Base-by-base conservation (phyloP, 2,113 vertebrate genomes). In the Eonycteris spelaea region DNA sequence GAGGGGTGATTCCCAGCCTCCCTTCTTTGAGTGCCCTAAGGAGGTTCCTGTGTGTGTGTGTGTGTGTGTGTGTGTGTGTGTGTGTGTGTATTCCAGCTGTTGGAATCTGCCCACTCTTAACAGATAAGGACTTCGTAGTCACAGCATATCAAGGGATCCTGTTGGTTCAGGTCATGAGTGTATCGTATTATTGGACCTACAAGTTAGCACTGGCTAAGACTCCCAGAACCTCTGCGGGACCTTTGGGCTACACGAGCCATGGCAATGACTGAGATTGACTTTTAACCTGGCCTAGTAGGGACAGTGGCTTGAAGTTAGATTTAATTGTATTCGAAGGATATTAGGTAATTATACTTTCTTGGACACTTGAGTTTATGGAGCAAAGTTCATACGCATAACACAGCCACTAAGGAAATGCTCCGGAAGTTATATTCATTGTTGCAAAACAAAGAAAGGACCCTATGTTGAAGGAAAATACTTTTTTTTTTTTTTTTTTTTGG, bases 261-360 rank as follows among this genome's bases (percentile, higher is more conserved):
- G 53, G 15, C 84, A 43, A 24, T 53, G 40, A n/a, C 40, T 30
- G 79, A 95, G 24, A 14, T 7, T 22, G 96, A 90, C 57, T 90
- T 92, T 94, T 40, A 86, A 38, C 55, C 38, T 67, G 59, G 53
- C n/a, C 83, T 80, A 0, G 22, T 19, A 93, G 79, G 13, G 68
- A 68, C 1, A 1, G 33, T 73, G 7, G 40, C 74, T 83, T 74
- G 55, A 89, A 26, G 55, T 24, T 53, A 8, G 9, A 71, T 85
- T 97, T 95, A 71, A 92, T 95, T 96, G 88, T 92, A 78, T 90
- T 96, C 82, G 91, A 68, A 92, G 73, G 63, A 57, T 86, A 65
- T 95, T 45, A 96, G 86, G 26, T 67, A n/a, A 48, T 38, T 63
- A 33, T 2, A 33, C 6, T 86, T 96, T 93, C 83, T 83, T 84